Base-by-base conservation (phyloP, 2,797 vertebrate genomes). In the Cossypha niveicapilla region DNA sequence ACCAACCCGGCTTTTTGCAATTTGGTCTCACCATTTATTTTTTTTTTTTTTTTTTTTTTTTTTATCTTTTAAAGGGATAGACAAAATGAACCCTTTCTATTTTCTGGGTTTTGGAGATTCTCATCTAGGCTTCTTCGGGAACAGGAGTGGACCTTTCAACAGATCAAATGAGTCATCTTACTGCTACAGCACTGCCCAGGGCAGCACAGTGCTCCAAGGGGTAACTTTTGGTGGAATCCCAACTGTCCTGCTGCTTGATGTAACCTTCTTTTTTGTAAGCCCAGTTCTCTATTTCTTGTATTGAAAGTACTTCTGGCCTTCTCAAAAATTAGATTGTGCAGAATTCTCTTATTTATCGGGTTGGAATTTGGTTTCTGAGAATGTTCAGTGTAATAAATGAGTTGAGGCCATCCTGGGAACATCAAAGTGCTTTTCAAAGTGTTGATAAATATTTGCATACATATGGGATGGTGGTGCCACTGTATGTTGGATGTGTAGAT, bases 151-250 rank as follows among this genome's bases (percentile, higher is more conserved):
- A 7, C 75, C 66, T 91, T 91, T 93, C 83, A 68, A 93, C 25
- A 34, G 19, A 7, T 76, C 95, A 72, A 98, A 98, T 58, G 97
- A 97, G 67, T 94, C 67, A 65, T 94, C 67, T 0, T 98, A 98
- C 96, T 99, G 99, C 96, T 99, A 98, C 96, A 98, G 94, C 94
- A 97, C 97, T 5, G 83, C 98, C 68, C 97, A 51, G 11, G 96
- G 98, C 86, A 99, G 97, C 97, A 99, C 98, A 0, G 98, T 99
- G 39, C 98, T 99, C 47, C 98, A 97, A 25, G 98, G 98, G 9
- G 97, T 98, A n/a, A 78, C 94, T 35, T 99, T 99, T 25, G 99
- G 99, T 50, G 99, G 99, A 32, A 96, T 99, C 67, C 99, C 98
- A 10, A 93, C 97, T 3, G 99, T 99, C 37, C 96, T 99, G 53